Evolutionary conservation across 1,140 invertebrate genomes (phyloP), one percentile per base, ranked within the genome.

Genomic region (Apis cerana): DNA sequence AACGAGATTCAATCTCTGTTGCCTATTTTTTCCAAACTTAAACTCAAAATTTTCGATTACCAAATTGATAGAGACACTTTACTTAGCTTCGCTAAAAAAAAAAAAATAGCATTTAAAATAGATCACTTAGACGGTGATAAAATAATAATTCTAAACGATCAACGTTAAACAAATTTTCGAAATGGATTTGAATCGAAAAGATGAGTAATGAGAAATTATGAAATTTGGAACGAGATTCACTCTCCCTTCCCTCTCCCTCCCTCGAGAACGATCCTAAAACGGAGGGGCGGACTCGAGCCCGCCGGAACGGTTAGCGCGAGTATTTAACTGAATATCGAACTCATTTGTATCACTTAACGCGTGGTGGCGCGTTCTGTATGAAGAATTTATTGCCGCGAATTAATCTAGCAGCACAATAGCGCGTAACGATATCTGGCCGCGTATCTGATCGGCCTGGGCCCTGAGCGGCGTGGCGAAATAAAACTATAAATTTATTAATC

Each of bases 401-500:
- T 82, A 82, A 82, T 82, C 80, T 82, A 82, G 80, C 80, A 54
- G 80, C 80, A 82, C 80, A 82, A 82, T 83, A 80, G 76, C 82
- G 82, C 76, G 82, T 80, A 83, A 83, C 82, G 82, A 80, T 80
- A 83, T 72, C 82, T 70, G 69, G 68, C 64, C 82, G 69, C 76
- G 76, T 80, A 80, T 80, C 77, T 83, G 82, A 79, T 80, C 82
- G 76, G 77, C 48, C 77, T n/a, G 19, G 54, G 68, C 69, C 76
- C n/a, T 59, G 54, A 70, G 27, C 17, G 72, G 64, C 80, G 65
- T 75, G 74, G 72, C 80, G 80, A 82, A 82, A 82, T 82, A 82
- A 82, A 82, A 82, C 80, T 75, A 82, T 82, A 75, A 82, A 76
- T 82, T 82, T 82, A 82, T 82, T 82, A 82, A 82, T 82, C 80